Base-by-base conservation (phyloP, 2,113 vertebrate genomes). In the Rhombomys opimus region DNA sequence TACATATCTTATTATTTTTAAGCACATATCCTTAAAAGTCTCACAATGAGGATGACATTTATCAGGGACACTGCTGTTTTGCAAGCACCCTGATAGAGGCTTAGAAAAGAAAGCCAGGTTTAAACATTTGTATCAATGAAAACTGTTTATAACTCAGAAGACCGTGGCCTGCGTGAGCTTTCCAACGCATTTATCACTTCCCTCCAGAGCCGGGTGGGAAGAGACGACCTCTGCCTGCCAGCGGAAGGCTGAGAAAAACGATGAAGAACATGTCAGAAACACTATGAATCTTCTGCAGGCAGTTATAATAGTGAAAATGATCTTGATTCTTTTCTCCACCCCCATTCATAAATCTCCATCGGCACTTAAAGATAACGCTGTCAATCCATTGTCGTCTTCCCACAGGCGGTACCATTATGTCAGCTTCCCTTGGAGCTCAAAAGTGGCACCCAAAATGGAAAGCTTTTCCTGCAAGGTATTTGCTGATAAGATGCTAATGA, bases 141-240 rank as follows among this genome's bases (percentile, higher is more conserved):
- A 96, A 97, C 73, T 41, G 11, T 96, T 98, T 98, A 94, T 90
- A 91, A 89, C 94, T 65, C 57, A 96, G 95, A 96, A 96, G 95
- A 76, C 20, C 2, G 15, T 68, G 85, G 95, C 88, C 81, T 86
- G 94, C 38, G 68, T 50, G 38, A 98, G 90, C 95, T 96, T 95
- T 76, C 95, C 95, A 93, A 97, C 95, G 96, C 85, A 93, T 97
- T 97, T 96, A 97, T 96, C 98, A 97, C 93, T 88, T 97, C 91
- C 61, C 86, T 91, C 30, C 87, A 93, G 20, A 96, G 93, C 95
- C 61, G 82, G 92, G 92, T 81, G 78, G 91, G 78, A 95, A 98
- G 72, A 57, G 65, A 72, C 78, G 23, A 97, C 97, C 97, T 96
- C 97, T 73, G 67, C 77, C 57, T 97, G 87, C 97, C 95, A 98